Base-by-base conservation (phyloP, 2,888 invertebrate species). In the Conomelus anceps region DNA sequence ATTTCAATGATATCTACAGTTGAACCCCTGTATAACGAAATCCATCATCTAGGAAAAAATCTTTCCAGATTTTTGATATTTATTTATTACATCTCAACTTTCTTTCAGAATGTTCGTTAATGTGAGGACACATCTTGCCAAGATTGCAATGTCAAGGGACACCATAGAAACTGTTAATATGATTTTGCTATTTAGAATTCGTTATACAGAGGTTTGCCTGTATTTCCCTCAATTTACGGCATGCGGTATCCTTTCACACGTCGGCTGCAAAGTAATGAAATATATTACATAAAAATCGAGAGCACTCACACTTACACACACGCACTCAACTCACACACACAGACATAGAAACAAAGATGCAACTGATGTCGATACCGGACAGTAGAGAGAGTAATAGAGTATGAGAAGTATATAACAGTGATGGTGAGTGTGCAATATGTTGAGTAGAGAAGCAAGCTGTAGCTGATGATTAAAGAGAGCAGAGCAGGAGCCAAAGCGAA, bases 401-500 rank as follows among this genome's bases (percentile, higher is more conserved):
- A 63, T 63, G 63, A 63, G 63, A 63, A 63, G 63, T 20, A n/a
- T 63, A 63, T 63, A 63, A 63, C 63, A 63, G 63, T 63, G 63
- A 63, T 13, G 63, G 63, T 63, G 63, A 63, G 63, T 13, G 63
- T 63, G 63, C 63, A 63, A 63, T 26, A 26, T n/a, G 85, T 85
- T 22, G 13, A 26, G 26, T n/a, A 86, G 26, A 23, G 91, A 91
- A 92, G 89, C 91, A 91, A 91, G 92, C 91, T 92, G 91, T 92
- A 92, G 91, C 90, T 90, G 91, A 91, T 92, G 91, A 86, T 23
- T 9, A 23, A 91, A 91, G 92, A 91, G 91, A 91, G 92, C 89
- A 91, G 91, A 91, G 91, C 91, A 92, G 91, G 92, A 92, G 91
- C 90, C 90, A 91, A 90, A 91, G 92, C 91, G 91, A 91, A 92